Percentiles rank a stretch among this genome's conserved stretches.
phyloP scores from a whole-genome alignment of 2,888 invertebrate genomes.

The Drosophila pseudotakahashii region DNA sequence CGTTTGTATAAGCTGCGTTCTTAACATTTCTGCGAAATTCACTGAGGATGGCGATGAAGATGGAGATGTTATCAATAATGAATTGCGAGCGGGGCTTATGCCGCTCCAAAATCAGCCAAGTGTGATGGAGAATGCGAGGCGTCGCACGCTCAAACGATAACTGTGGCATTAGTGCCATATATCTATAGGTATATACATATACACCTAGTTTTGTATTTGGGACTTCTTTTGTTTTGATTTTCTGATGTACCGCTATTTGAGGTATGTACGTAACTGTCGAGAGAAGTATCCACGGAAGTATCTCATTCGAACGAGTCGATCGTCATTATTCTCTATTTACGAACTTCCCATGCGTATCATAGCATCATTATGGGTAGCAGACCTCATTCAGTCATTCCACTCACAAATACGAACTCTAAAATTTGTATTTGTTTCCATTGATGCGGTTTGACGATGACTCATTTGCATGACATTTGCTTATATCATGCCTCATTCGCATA shows the following conservation, averaged over 20 bases:
- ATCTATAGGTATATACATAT: not conserved
- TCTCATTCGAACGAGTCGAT: slow-evolving; percentile 24
- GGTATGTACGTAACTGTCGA: slow-evolving; percentile 51
- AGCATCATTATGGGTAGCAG: slow-evolving; percentile 18
- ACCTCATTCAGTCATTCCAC: slow-evolving; percentile 3
- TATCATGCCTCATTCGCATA: slow-evolving; percentile 26
- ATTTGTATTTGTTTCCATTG: slow-evolving; percentile 32
- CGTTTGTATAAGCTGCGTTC: slow-evolving; percentile 17
- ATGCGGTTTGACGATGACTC: slow-evolving; percentile 55
- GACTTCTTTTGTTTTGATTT: slow-evolving; percentile 38
- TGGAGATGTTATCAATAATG: slow-evolving; percentile 63
- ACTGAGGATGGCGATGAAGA: slow-evolving; percentile 16
- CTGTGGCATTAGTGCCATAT: slow-evolving; percentile 45
- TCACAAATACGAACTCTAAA: slow-evolving; percentile 8
- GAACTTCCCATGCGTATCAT: slow-evolving; percentile 31
- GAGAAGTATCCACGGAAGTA: slow-evolving; percentile 36
- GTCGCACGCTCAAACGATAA: slow-evolving; percentile 56
- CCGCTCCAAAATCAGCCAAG: slow-evolving; percentile 62
- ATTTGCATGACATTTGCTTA: slow-evolving; percentile 73
- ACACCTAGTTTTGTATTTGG: not conserved
- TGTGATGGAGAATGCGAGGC: slow-evolving; percentile 51
- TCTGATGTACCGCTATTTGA: slow-evolving; percentile 41
- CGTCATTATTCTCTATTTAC: slow-evolving; percentile 36
- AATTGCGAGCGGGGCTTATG: slow-evolving; percentile 49
- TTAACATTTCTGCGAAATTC: slow-evolving; percentile 26